Evolutionary conservation across 2,888 invertebrate species (phyloP), one percentile per base, ranked within the genome.

Genomic region (Neoitamus cyanurus): DNA sequence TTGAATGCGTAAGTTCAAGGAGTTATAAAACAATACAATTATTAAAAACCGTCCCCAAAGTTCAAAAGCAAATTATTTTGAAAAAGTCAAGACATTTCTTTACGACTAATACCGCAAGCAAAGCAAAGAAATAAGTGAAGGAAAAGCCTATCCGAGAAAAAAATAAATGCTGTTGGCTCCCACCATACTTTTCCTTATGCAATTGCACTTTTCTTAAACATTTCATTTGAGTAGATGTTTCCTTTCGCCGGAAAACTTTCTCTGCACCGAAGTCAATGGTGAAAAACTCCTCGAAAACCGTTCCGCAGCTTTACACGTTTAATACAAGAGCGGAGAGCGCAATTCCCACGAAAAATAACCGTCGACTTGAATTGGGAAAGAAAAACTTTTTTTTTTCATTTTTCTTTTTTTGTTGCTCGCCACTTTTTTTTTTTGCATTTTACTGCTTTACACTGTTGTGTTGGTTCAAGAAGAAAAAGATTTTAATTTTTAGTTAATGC

Each of bases 191-290:
- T 70, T 70, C 7, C 6, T 1, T 58, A 58, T 25, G 58, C 58
- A 58, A 9, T 70, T 70, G 13, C 13, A 70, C 31, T 70, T 70
- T 70, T 30, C 30, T 70, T 31, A 70, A 70, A 70, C 70, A 70
- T 70, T 70, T 70, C 70, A 70, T 70, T 70, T 70, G 70, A 31
- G 70, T 31, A 70, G 31, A 70, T 30, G 31, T 31, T 70, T 70
- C 15, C 13, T 31, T 31, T 70, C 31, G 6, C 3, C 9, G 30
- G 13, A 30, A 70, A 70, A 70, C 70, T 70, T 70, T n/a, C 31
- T 70, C 30, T 70, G 70, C 15, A 31, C 70, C 5, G n/a, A n/a
- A 13, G 31, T 30, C 70, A 70, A 70, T 70, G 30, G n/a, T 58
- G 70, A 28, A 70, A 70, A 70, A 70, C 30, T 70, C n/a, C 9